A percentile compares a stretch with the other conserved stretches of the same genome.
Evolutionary conservation across 2,888 invertebrate genomes (phyloP).

Genomic region (Incurvaria masculella): DNA sequence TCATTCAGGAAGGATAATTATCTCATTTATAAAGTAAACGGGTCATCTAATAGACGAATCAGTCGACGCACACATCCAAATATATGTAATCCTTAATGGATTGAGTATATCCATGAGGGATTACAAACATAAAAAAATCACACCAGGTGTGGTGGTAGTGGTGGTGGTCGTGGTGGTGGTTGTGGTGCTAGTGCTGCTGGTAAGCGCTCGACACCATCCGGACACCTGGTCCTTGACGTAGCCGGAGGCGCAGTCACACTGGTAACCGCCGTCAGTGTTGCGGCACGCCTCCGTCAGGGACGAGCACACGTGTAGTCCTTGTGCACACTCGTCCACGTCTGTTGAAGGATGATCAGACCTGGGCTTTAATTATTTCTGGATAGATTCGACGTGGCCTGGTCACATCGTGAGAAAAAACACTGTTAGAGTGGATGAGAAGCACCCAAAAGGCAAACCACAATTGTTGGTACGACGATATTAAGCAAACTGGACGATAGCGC

Average conservation of each 20-base stretch:
- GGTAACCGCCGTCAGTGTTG: conserved; percentile 84
- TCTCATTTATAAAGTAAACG: no score
- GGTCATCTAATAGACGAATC: no score
- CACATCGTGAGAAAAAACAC: no score
- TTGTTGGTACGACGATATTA: background rate
- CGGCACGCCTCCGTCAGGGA: conserved; percentile 63
- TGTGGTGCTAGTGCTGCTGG: conserved; percentile 24
- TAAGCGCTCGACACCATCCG: conserved; percentile 27
- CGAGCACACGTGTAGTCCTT: conserved; percentile 57
- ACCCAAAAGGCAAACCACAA: background rate
- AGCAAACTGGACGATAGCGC: background rate
- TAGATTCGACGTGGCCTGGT: no score
- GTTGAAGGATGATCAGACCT: conserved; percentile 14
- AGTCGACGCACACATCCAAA: no score
- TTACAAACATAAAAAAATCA: background rate
- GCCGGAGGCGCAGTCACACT: conserved; percentile 76
- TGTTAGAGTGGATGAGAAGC: no score
- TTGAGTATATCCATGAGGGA: no score
- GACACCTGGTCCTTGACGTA: conserved; percentile 64
- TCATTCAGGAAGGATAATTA: no score
- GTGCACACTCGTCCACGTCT: conserved; percentile 79
- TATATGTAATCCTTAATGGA: no score
- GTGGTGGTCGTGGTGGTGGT: conserved; percentile 22
- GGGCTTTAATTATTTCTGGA: no score
- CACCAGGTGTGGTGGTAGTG: conserved; percentile 14